phyloP scores from a whole-genome alignment of 2,113 vertebrate genomes.

The Crypturellus undulatus region DNA sequence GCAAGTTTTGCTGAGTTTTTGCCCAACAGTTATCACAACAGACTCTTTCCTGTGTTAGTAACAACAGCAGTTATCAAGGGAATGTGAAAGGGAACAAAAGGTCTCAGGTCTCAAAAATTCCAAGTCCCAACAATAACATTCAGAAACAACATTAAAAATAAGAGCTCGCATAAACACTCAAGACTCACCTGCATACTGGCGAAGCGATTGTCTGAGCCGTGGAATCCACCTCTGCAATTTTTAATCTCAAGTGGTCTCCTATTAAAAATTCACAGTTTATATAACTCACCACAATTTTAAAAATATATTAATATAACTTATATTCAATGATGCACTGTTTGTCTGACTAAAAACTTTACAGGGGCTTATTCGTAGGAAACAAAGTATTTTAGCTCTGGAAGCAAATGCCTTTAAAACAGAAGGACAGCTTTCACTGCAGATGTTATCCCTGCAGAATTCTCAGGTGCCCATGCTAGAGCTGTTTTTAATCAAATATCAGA shows the following conservation, averaged over 20 bases:
- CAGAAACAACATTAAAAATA: background rate
- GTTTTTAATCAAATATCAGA: background rate
- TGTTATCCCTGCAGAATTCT: background rate
- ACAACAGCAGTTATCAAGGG: background rate
- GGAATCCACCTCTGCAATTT: constrained; percentile 89
- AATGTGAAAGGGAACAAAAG: background rate
- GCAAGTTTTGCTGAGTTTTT: background rate
- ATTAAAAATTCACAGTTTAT: constrained; percentile 49
- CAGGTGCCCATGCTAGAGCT: background rate
- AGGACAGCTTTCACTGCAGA: background rate
- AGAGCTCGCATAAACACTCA: background rate
- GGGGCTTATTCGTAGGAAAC: background rate
- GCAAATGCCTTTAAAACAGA: background rate
- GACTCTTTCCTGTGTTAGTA: background rate
- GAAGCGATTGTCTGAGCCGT: constrained; percentile 95
- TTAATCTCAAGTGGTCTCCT: constrained; percentile 82
- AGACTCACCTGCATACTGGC: constrained; percentile 92
- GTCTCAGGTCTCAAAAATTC: background rate
- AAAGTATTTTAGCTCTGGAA: background rate
- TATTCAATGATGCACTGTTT: background rate
- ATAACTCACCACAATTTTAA: background rate
- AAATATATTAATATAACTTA: background rate
- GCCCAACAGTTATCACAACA: rapidly evolving
- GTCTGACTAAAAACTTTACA: background rate
- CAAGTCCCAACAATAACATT: background rate